These are phyloP conservation scores for Eudasyphora cyanicolor DNA, from an alignment of 2,888 invertebrate species.

Conservation along the genomic window DNA sequence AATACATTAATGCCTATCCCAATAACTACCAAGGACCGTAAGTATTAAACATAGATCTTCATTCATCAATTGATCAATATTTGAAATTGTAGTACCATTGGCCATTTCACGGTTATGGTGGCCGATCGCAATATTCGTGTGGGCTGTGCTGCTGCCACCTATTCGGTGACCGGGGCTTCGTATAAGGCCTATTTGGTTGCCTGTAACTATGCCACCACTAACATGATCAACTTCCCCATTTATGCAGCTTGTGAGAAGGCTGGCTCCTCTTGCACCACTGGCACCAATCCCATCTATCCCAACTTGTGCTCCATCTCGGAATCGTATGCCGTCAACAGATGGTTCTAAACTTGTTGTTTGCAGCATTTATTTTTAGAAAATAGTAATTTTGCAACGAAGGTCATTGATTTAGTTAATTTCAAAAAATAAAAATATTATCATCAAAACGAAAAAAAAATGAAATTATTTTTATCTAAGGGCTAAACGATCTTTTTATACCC, in stretches of 20 bases:
- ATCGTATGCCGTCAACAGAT: slow-evolving; percentile 62
- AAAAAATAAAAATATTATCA: too few species aligned
- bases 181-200: slow-evolving; percentile 66
- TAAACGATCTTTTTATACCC: too few species aligned
- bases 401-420: too few species aligned
- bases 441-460: too few species aligned
- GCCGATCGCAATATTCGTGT: slow-evolving; percentile 74
- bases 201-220: slow-evolving; percentile 72
- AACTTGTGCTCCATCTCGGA: slow-evolving; percentile 71
- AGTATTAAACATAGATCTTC: slow-evolving; percentile 44
- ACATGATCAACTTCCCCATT: slow-evolving; percentile 69
- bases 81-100: slow-evolving; percentile 72
- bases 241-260: slow-evolving; percentile 66
- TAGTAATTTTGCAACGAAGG: too few species aligned
- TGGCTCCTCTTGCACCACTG: slow-evolving; percentile 66
- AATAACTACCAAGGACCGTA: slow-evolving; percentile 43
- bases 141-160: slow-evolving; percentile 75
- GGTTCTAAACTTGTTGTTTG: too few species aligned
- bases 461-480: too few species aligned
- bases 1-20: slow-evolving; percentile 65
- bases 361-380: too few species aligned
- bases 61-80: not conserved
- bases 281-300: slow-evolving; percentile 65
- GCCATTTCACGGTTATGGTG: slow-evolving; percentile 75
- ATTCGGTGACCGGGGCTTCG: slow-evolving; percentile 30